Percentiles rank a stretch among this genome's conserved stretches.
phyloP scores from a whole-genome alignment of 1,140 invertebrate species.

The Zeugodacus cucurbitae region DNA sequence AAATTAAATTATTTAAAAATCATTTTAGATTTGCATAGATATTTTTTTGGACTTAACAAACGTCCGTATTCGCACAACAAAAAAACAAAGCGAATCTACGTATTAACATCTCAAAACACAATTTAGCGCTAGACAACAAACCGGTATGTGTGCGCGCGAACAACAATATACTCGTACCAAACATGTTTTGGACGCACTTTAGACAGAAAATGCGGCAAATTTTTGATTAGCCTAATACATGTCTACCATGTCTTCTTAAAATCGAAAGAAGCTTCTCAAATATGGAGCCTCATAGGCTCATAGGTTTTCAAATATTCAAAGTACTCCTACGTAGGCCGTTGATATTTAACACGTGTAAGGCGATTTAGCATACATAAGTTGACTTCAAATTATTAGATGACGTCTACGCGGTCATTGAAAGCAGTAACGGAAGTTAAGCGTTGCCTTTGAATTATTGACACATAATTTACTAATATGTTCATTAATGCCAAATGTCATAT shows the following conservation, averaged over 20 bases:
- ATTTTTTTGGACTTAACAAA: background rate
- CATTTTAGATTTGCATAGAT: background rate
- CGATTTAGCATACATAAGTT: background rate
- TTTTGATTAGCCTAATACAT: background rate
- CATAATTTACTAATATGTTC: background rate
- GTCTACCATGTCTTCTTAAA: too few relatives aligned
- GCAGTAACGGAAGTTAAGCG: background rate
- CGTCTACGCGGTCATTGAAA: background rate
- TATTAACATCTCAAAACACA: background rate
- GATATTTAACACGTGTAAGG: background rate
- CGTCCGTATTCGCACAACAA: background rate
- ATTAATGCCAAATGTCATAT: background rate
- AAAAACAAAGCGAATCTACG: background rate
- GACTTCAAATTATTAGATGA: background rate
- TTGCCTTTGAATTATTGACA: background rate
- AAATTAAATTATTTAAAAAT: background rate
- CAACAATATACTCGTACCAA: background rate
- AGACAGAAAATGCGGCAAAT: background rate
- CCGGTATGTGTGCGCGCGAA: background rate
- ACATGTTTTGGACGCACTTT: background rate
- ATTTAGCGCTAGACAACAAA: background rate
- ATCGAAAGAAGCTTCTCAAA: too few relatives aligned
- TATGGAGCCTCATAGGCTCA: too few relatives aligned
- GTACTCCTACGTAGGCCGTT: too few relatives aligned
- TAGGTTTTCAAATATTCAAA: too few relatives aligned